Evolutionary conservation across 2,888 invertebrate species (phyloP), one percentile per base, ranked within the genome.

Genomic region (Ramazzottius varieornatus): DNA sequence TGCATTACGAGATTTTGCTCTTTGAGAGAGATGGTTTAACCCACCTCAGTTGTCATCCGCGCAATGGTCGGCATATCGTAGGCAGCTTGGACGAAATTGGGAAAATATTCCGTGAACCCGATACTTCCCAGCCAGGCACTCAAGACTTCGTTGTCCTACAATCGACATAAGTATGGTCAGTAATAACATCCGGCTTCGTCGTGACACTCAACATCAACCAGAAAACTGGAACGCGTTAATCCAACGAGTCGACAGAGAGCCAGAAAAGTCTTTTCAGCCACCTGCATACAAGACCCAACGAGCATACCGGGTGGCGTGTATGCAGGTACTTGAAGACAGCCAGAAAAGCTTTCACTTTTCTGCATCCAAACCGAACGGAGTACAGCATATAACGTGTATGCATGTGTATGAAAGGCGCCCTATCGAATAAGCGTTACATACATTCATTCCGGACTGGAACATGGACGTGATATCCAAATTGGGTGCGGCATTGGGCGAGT

Each of bases 31-130:
- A 33, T 24, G n/a, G 32, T 4, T 24, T 33, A 32, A 32, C 68
- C 70, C 71, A 80, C 91, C 79, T 96, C 94, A 0, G 98, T 96
- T 20, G 96, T 98, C 92, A 96, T 94, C 71, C 93, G 82, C n/a
- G 93, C 88, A 73, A 96, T 90, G 1, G 96, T 96, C 33, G 91
- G 86, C 79, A 98, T 83, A 79, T 98, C 96, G 76, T 98, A 98
- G 46, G 96, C 96, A 20, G 94, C 92, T 54, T 87, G 84, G 68
- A 89, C 83, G 78, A 98, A 96, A 67, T 92, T 82, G 64, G 86
- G 83, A 70, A 88, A 88, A 79, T 96, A 96, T 75, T 93, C 91
- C 74, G 91, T 92, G 80, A 89, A 89, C 73, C 87, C 86, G 54
- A 96, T 82, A 73, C 92, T 91, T 67, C 88, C 83, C 73, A 98